phyloP scores from a whole-genome alignment of 1,140 invertebrate genomes.

The Nasonia giraulti region DNA sequence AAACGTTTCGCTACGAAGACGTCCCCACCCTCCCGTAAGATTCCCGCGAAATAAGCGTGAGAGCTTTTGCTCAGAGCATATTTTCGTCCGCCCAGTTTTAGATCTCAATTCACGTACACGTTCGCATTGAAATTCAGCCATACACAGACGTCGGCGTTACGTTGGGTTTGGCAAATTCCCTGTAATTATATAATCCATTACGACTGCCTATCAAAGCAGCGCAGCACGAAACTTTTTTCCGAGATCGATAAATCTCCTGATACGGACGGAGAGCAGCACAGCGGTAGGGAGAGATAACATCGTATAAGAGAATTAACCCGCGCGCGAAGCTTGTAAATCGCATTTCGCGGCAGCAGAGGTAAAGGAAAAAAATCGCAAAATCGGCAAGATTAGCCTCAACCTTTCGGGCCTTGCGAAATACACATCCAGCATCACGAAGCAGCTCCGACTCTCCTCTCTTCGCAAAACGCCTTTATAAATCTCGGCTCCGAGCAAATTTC shows the following conservation, averaged over 20 bases:
- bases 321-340: slow-evolving; percentile 1
- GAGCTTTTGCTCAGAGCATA: background rate
- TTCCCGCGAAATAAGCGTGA: background rate
- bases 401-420: slow-evolving; percentile 29
- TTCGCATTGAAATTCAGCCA: too few relatives aligned
- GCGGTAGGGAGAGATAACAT: background rate
- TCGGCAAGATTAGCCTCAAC: slow-evolving; percentile 4
- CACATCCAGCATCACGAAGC: background rate
- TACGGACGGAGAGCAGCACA: too few relatives aligned
- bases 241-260: slow-evolving; percentile 14
- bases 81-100: background rate
- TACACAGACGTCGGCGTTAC: too few relatives aligned
- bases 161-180: background rate
- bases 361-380: slow-evolving; percentile 11
- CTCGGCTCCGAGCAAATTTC: background rate
- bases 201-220: background rate
- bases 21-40: too few relatives aligned
- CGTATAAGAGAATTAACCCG: too few relatives aligned
- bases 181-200: slow-evolving; percentile 38
- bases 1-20: background rate
- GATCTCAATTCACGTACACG: background rate
- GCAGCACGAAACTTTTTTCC: background rate
- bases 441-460: background rate
- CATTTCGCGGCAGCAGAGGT: background rate
- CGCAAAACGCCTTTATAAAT: slow-evolving; percentile 20